phyloP scores from a whole-genome alignment of 2,113 vertebrate species.

The Ptilorrhoa leucosticta region DNA sequence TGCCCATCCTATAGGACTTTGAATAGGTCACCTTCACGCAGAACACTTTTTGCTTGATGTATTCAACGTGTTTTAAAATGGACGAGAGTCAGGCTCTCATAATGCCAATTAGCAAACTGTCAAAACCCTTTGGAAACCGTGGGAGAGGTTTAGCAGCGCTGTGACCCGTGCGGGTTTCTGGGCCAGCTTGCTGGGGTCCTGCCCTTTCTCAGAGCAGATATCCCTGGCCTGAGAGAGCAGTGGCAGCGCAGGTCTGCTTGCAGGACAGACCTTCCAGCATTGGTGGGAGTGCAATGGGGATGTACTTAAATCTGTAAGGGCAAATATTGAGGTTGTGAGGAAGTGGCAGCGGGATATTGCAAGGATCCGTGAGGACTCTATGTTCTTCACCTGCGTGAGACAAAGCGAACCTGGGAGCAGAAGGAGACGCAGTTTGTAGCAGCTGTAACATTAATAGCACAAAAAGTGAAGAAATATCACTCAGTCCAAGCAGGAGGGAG shows the following conservation, averaged over 20 bases:
- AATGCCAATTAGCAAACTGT: not conserved
- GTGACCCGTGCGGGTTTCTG: not conserved
- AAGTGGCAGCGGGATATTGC: not conserved
- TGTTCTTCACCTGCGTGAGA: not conserved
- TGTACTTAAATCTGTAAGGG: not conserved
- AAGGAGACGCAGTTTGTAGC: not conserved
- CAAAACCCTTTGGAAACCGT: not conserved
- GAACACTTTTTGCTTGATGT: not conserved
- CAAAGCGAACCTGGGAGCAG: not conserved
- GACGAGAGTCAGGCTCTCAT: not conserved
- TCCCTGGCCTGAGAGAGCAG: not conserved
- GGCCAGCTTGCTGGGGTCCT: not conserved
- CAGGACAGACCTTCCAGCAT: not conserved
- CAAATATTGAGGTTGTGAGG: not conserved
- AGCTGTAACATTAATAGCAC: not conserved
- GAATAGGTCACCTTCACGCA: not conserved
- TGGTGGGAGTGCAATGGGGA: accelerated
- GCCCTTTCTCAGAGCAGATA: not conserved
- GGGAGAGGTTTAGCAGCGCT: not conserved
- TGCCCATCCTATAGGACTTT: not conserved
- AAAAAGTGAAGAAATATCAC: not conserved
- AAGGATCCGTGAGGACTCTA: not conserved
- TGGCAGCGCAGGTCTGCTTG: not conserved
- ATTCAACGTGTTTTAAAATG: not conserved
- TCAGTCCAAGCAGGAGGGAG: not conserved